Evolutionary conservation across 2,888 invertebrate genomes (phyloP), one percentile per base, ranked within the genome.

Genomic region (Drosophila cognata): DNA sequence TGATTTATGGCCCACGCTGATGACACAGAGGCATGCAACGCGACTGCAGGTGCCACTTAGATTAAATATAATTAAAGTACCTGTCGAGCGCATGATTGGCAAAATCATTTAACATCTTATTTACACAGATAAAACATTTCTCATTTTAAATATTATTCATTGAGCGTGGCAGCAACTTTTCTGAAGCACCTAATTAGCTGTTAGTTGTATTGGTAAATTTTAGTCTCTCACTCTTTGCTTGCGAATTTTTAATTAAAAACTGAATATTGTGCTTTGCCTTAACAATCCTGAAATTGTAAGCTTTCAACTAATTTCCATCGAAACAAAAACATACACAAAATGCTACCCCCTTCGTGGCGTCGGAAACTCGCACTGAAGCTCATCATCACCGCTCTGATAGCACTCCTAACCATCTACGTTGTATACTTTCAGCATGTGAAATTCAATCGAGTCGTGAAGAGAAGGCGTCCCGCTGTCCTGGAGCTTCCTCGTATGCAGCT

Each of bases 1-100:
- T 84, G 88, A 84, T 84, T 87, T 80, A 84, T 87, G 85, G 50
- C 74, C 52, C 31, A 33, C 50, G 59, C 62, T 71, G 84, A 87
- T 80, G 82, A 75, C 84, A 71, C 61, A 56, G 70, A n/a, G 83
- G 71, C 82, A 82, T 86, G 84, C 87, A 74, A 78, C 56, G 68
- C 43, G 48, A 62, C 10, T 48, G 28, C 68, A 25, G 33, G 10
- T 31, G 13, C 11, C 28, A 36, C 25, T 25, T n/a, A 7, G n/a
- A 35, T 28, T n/a, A n/a, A 35, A 13, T 18, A 25, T n/a, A 36
- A 38, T 21, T 31, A 51, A 29, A 28, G 10, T n/a, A 16, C 33
- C 31, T 35, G 59, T 31, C 35, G 13, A 33, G 35, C 25, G 25
- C 7, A 46, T 46, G 31, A 58, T 46, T 58, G 46, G 7, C 16